phyloP scores from a whole-genome alignment of 2,888 invertebrate genomes.

The Xanthorhoe spadicearia region DNA sequence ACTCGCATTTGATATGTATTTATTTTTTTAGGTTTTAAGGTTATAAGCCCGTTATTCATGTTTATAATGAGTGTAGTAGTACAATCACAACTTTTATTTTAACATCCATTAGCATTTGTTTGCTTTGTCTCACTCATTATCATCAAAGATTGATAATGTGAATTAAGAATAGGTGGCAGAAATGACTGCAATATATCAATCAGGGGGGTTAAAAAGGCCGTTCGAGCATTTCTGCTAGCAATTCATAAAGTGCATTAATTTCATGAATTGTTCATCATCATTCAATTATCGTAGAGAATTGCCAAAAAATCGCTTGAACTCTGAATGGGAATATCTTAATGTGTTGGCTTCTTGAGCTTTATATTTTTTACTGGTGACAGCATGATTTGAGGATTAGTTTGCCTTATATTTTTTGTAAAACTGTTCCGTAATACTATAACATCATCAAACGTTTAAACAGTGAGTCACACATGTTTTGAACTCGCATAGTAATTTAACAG shows the following conservation, averaged over 20 bases:
- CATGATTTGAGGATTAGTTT: slow-evolving; percentile 55
- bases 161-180: not conserved
- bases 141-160: not conserved
- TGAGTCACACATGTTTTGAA: slow-evolving; percentile 58
- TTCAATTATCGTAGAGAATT: too few species aligned
- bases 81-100: too few species aligned
- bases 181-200: not conserved
- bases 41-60: too few species aligned
- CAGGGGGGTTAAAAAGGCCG: too few species aligned
- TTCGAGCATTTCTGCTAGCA: too few species aligned
- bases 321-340: too few species aligned
- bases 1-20: too few species aligned
- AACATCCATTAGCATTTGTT: slow-evolving; percentile 35
- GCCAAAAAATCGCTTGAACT: too few species aligned
- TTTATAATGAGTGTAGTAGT: too few species aligned
- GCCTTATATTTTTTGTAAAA: slow-evolving; percentile 60
- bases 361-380: not conserved
- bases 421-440: slow-evolving; percentile 54
- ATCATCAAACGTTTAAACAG: slow-evolving; percentile 52
- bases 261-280: too few species aligned
- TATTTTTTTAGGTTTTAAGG: too few species aligned
- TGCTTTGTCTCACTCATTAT: slow-evolving; percentile 24
- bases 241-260: too few species aligned
- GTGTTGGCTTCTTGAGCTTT: not conserved
- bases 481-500: slow-evolving; percentile 38